Base-by-base conservation (phyloP, 2,113 vertebrate species). In the Empidonax traillii region DNA sequence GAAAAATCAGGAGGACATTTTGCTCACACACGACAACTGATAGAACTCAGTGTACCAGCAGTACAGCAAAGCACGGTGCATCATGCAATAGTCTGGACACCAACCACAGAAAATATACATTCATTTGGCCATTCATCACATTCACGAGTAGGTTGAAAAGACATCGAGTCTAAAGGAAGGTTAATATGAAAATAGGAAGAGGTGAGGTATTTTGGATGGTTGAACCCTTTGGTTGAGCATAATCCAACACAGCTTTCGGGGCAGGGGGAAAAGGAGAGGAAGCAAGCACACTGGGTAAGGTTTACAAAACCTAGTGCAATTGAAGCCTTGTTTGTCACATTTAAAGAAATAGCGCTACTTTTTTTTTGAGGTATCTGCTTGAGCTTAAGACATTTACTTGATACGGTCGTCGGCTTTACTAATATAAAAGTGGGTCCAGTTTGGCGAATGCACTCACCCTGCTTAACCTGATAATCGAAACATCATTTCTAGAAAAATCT, bases 31-130 rank as follows among this genome's bases (percentile, higher is more conserved):
- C 87, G 41, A 97, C 95, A 98, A 99, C 99, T 99, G 99, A 99
- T 99, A 99, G 98, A 99, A 99, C 99, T 99, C 99, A 99, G 99
- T 98, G 96, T 97, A 98, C 96, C 96, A 85, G 83, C 92, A 95
- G 96, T 88, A 98, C 98, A 98, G 97, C 96, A 98, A 98, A 98
- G 98, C 98, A 97, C 98, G 94, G 98, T 93, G 98, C 98, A 68
- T 98, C 98, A 99, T 99, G 98, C 99, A 99, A 97, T 97, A 97
- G 97, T 97, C 96, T 75, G 51, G 94, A 98, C 98, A 98, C 96
- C 94, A 98, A 98, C 96, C 98, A 98, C 98, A 98, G 94, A 97
- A 97, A 97, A 97, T 94, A 97, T 97, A 98, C 98, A 98, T 98
- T 98, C 98, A 98, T 98, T 98, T 98, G 97, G 97, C 98, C 98